Base-by-base conservation (phyloP, 1,140 invertebrate genomes). In the Drosophila albomicans region DNA sequence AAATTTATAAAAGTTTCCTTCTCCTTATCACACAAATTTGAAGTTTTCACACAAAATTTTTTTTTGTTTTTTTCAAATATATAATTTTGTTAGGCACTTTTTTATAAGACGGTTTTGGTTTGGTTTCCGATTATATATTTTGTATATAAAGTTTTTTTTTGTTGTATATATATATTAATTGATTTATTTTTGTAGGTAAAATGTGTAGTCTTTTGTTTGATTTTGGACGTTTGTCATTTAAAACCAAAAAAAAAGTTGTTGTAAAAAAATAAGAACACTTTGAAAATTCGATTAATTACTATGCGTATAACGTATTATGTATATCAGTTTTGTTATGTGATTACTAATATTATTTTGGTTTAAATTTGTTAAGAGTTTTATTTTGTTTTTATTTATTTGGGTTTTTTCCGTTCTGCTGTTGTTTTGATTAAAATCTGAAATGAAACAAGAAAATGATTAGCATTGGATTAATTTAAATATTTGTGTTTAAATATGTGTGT, bases 41-140 rank as follows among this genome's bases (percentile, higher is more conserved):
- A n/a, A 49, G 38, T 61, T 73, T 52, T 64, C 61, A 52, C 66
- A 63, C 51, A 48, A 62, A 52, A n/a, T n/a, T 59, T 56, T 54
- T 25, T 25, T 59, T 56, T 54, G 0, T 3, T 20, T 0, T 20
- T 25, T 38, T 69, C 46, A 10, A 32, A 66, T 59, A 63, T 38
- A 38, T 7, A 70, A 66, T 78, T 52, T 51, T 48, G 45, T 25
- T 81, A 87, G 84, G 84, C 84, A 87, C 84, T 87, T 87, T 20
- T 87, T 56, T 63, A 59, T 86, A 45, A 87, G 84, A 87, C 84
- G 84, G 84, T 88, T 88, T 88, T 84, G 84, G 68, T 87, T 87
- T 86, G 79, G 73, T 78, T 77, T 69, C 68, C 69, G 74, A 69
- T 79, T 71, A 80, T 59, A 51, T 63, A 32, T 59, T 2, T 62